Evolutionary conservation across 2,797 vertebrate species (phyloP).

Genomic region (Hypotaenidia philippensis): DNA sequence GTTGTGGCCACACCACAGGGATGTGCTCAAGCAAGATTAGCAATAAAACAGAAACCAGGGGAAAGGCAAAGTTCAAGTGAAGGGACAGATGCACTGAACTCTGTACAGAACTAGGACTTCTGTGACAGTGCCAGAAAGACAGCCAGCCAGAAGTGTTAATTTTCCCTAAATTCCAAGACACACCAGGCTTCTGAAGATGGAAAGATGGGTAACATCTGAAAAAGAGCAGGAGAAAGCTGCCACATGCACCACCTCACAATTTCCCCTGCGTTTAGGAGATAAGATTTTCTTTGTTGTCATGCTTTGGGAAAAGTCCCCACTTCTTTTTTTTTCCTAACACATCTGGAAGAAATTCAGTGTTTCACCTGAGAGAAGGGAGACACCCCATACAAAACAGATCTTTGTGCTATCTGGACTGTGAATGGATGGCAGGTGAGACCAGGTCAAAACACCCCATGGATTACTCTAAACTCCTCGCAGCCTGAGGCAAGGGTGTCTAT

Average conservation of each 20-base stretch:
- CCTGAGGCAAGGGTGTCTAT: background rate
- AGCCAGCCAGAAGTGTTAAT: background rate
- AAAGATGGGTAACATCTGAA: background rate
- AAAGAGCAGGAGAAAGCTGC: background rate
- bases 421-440: background rate
- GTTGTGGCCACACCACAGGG: background rate
- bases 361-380: background rate
- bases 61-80: background rate
- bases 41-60: background rate
- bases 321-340: background rate
- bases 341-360: background rate
- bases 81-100: background rate
- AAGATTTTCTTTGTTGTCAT: background rate
- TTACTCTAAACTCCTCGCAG: background rate
- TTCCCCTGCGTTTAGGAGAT: background rate
- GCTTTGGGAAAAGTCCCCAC: background rate
- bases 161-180: background rate
- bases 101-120: background rate
- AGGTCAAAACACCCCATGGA: background rate
- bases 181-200: background rate
- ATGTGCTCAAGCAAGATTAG: background rate
- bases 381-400: background rate
- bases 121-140: fast-evolving
- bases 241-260: background rate
- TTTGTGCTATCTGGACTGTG: fast-evolving